A percentile compares a stretch with the other conserved stretches of the same genome.
phyloP scores from a whole-genome alignment of 2,888 invertebrate genomes.

The Chouioia cunea region DNA sequence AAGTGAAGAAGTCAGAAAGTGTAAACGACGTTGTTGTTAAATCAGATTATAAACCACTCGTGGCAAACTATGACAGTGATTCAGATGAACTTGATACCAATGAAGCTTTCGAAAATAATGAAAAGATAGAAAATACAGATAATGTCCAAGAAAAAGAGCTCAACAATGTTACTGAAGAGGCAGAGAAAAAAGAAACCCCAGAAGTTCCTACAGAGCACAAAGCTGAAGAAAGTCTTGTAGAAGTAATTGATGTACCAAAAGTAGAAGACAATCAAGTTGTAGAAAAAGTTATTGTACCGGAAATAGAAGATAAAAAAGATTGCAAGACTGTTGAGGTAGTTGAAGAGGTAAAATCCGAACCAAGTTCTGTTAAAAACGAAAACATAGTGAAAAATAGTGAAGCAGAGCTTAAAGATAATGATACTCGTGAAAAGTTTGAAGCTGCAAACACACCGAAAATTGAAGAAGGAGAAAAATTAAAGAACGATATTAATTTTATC shows the following conservation, averaged over 20 bases:
- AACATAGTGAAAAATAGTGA: background rate
- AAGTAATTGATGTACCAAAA: conserved; percentile 3
- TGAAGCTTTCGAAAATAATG: conserved; percentile 22
- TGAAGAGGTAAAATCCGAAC: conserved; percentile 10
- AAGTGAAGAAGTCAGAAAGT: conserved; percentile 32
- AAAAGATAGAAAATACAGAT: conserved; percentile 35
- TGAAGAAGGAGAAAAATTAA: conserved; percentile 9
- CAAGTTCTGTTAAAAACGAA: background rate
- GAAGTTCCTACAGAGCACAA: conserved; percentile 10
- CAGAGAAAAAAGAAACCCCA: background rate
- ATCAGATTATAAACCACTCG: conserved; percentile 37
- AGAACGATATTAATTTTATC: background rate
- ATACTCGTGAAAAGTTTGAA: conserved; percentile 3
- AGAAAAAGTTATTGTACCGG: background rate
- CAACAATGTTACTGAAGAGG: conserved; percentile 30
- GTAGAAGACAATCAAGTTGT: background rate
- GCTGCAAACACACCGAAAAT: background rate
- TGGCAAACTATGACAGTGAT: conserved; percentile 44
- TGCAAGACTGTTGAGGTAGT: background rate
- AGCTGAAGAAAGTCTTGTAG: conserved; percentile 10
- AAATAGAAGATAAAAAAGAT: background rate
- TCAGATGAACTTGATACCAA: conserved; percentile 34
- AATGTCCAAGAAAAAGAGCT: conserved; percentile 11
- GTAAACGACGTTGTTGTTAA: conserved; percentile 24
- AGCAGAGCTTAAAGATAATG: background rate